Base-by-base conservation (phyloP, 2,888 invertebrate genomes). In the Brenthis ino region DNA sequence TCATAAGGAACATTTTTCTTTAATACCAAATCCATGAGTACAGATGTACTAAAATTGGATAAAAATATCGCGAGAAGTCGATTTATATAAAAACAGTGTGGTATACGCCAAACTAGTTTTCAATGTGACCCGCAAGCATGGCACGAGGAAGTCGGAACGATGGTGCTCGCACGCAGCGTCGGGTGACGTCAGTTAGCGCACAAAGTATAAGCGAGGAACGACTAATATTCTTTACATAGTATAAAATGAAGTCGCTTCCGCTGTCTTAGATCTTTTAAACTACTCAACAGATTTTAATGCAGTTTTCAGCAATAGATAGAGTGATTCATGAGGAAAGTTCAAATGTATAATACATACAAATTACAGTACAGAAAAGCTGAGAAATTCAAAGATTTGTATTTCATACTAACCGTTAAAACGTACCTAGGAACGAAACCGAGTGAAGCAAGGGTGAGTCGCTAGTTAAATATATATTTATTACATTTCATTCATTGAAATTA, bases 71-170 rank as follows among this genome's bases (percentile, higher is more conserved):
- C 24, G 28, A 60, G 58, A 50, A 1, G 58, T n/a, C 58, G 58
- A 53, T 53, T 43, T 28, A 43, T 53, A 53, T 53, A 63, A 53
- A 63, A 63, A 63, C 51, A 63, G 53, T 63, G 51, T 37, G 48
- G 58, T 50, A 60, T 60, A 50, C 37, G 37, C 16, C 37, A 63
- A 63, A 71, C 71, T 66, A 68, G 71, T 72, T 72, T 48, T 71
- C 68, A 72, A 72, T 69, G 72, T 72, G 72, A 72, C 72, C 72
- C 61, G 68, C 43, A 53, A 57, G 33, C 53, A 58, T 64, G 60
- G 60, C 55, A 53, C 67, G 66, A 72, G 72, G 72, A 72, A 72
- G 72, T 69, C 67, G 14, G n/a, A 43, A 24, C 61, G 51, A 68
- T 71, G 71, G 66, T 60, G 68, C 57, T 60, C 50, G 55, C 68